Evolutionary conservation across 2,113 vertebrate species (phyloP), one percentile per base, ranked within the genome.

Genomic region (Perca flavescens): DNA sequence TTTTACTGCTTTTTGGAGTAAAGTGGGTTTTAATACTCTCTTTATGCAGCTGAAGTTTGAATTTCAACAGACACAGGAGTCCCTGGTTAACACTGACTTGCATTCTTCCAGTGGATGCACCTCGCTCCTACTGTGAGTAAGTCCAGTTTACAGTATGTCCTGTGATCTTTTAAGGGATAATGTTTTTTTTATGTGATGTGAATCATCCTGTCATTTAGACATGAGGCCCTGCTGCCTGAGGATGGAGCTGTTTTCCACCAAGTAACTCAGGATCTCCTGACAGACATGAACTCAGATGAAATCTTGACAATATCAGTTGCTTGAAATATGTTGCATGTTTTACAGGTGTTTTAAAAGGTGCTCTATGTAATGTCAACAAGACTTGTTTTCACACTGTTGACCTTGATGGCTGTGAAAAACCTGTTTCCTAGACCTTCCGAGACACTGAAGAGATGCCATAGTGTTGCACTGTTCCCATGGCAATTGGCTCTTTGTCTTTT

Each of bases 191-290:
- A 11, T 9, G n/a, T 2, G 1, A 22, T 4, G 8, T 68, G 22
- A 10, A 14, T 62, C 21, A 19, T 22, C 5, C 2, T 50, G 3
- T 46, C 4, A 12, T 43, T 58, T 28, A 16, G n/a, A 52, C 40
- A 58, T 0, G 2, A 74, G 11, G n/a, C 13, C 21, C 66, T 58
- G 62, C 16, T 47, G 22, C 83, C 88, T 74, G 53, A 60, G 10
- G 60, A 69, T 77, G 81, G 85, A 22, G 81, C 43, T 80, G 60
- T 88, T 50, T 17, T 49, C 64, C 64, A 49, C 19, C 61, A 2
- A 56, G 54, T 56, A 61, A 34, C 16, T 61, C 28, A 16, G 14
- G 57, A 40, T 36, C 36, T 43, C 21, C 62, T 16, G 57, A 61
- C 28, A 66, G 43, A 49, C 22, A 46, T 22, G 28, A 50, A 28